These are phyloP conservation scores for Chondrosia reniformis DNA, from an alignment of 37 sponge, comb jelly and placozoan genomes.

Conservation along the genomic window DNA sequence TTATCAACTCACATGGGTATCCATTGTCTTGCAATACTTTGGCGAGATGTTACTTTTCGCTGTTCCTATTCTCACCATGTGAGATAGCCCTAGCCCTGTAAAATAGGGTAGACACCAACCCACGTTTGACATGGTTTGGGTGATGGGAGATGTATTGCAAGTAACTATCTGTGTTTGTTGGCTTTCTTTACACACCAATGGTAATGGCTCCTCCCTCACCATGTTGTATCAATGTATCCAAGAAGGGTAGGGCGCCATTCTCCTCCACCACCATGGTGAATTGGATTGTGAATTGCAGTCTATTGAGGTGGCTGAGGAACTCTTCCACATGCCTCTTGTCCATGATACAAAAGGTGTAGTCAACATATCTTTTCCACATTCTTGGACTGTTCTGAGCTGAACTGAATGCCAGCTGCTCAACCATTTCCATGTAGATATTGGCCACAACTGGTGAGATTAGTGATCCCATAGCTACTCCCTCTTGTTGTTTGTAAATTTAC, in stretches of 20 bases:
- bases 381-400: background rate
- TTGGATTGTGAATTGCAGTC: background rate
- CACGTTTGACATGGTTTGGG: background rate
- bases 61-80: background rate
- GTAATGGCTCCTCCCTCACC: background rate
- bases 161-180: background rate
- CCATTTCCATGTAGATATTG: constrained; percentile 25
- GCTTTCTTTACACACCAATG: background rate
- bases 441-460: constrained; percentile 20
- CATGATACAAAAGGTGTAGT: constrained; percentile 29
- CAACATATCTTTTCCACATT: background rate
- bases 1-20: background rate
- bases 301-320: background rate
- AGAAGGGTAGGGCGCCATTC: background rate
- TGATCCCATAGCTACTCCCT: constrained; percentile 30
- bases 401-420: background rate
- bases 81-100: constrained; percentile 19
- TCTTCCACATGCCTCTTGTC: background rate
- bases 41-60: background rate
- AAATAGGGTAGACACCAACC: background rate
- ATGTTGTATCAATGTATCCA: background rate
- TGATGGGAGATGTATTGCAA: background rate
- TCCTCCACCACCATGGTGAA: background rate
- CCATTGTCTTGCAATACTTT: constrained; percentile 3
- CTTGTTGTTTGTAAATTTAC: constrained; percentile 6